Evolutionary conservation across 2,113 vertebrate species (phyloP), one percentile per base, ranked within the genome.

Genomic region (Pachypanchax playfairii): DNA sequence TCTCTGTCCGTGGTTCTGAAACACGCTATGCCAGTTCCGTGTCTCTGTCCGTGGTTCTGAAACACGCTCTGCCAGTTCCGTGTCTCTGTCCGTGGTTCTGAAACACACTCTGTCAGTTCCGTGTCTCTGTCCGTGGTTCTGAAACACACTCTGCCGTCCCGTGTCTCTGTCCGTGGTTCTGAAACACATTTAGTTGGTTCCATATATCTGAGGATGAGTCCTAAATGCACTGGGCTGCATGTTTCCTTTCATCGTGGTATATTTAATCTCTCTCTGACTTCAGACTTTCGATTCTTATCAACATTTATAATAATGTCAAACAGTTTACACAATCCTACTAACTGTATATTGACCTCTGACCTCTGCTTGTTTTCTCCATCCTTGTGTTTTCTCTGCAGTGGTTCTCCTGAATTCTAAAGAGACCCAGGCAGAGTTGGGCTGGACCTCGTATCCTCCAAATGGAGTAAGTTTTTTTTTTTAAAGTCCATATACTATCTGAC

Each of bases 381-480:
- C 5, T 22, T 62, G 4, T 57, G 15, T 77, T 1, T 73, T 24
- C 73, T 63, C 22, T 77, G 41, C 82, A 98, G 96, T 98, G 73
- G 87, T 95, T 75, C 90, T 98, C 55, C 90, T 98, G 91, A 96
- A 98, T 87, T 98, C 96, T 4, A 98, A 98, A 88, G 95, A 96
- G 63, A 96, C 96, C 0, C 96, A 98, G 75, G 96, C 95, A 0
- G 96, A 98, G 79, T 84, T 98, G 73, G 95, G 96, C 64, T 98
- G 96, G 96, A 98, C 94, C 4, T 93, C 96, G 0, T 93, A 93
- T 68, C 96, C 96, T 0, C 91, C 93, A 1, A 96, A 98, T 15
- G 96, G 96, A 87, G 96, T 98, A 88, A 93, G 88, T 80, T 8
- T 2, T 21, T 10, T 58, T 44, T 52, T 55, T 47, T 70, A n/a